Evolutionary conservation across 2,797 vertebrate species (phyloP).

Genomic region (Gobio occitaniae): DNA sequence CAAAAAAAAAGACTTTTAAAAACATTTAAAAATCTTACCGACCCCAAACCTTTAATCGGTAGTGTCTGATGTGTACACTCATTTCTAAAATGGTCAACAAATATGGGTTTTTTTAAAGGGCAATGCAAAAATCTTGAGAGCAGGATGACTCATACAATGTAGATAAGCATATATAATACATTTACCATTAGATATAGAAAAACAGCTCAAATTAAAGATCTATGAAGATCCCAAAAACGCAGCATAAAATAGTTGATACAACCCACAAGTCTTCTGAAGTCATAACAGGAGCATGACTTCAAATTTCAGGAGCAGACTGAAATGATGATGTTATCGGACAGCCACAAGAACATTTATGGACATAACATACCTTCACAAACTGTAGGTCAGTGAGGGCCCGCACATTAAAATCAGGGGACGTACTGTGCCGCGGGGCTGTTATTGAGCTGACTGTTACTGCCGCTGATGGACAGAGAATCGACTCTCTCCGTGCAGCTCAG

Average conservation of each 20-base stretch:
- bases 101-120: neutral
- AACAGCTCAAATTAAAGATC: neutral
- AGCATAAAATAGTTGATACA: neutral
- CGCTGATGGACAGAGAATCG: conserved; percentile 71
- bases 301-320: neutral
- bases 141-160: neutral
- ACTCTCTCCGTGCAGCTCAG: conserved; percentile 86
- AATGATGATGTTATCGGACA: neutral
- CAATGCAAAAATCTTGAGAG: neutral
- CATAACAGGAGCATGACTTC: neutral
- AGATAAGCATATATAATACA: neutral
- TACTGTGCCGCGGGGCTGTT: conserved; percentile 80
- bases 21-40: neutral
- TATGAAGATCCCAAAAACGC: neutral
- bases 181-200: neutral
- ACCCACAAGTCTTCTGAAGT: neutral
- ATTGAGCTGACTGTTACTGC: conserved; percentile 85
- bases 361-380: conserved; percentile 87
- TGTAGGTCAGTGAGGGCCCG: conserved; percentile 90
- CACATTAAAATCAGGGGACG: conserved; percentile 92
- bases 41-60: neutral
- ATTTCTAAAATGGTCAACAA: neutral
- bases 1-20: too few species aligned
- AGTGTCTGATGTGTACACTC: neutral
- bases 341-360: neutral